Evolutionary conservation across 1,140 invertebrate genomes (phyloP).

Genomic region (Lordiphosa mommai): DNA sequence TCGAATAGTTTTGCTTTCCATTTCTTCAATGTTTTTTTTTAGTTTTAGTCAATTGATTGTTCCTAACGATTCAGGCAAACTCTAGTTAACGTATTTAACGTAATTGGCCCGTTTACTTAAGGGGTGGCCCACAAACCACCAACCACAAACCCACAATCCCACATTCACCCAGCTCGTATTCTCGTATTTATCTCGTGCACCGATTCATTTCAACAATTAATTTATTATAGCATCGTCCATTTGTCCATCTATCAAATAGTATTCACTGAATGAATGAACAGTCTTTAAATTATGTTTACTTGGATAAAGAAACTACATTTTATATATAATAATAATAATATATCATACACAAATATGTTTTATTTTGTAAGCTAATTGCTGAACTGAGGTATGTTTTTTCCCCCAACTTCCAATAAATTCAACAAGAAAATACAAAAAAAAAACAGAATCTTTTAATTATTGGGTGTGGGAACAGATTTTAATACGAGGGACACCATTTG

Average conservation of each 20-base stretch:
- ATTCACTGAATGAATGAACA: constrained; percentile 52
- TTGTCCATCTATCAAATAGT: constrained; percentile 43
- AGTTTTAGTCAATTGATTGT: constrained; percentile 48
- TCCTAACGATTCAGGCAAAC: constrained; percentile 70
- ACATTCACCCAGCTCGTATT: constrained; percentile 35
- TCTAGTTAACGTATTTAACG: constrained; percentile 56
- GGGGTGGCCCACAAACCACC: constrained; percentile 9
- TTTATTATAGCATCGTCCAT: constrained; percentile 51
- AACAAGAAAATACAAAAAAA: constrained; percentile 18
- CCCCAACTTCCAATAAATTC: constrained; percentile 53
- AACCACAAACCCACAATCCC: constrained; percentile 8
- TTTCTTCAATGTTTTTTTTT: constrained; percentile 31
- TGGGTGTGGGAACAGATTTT: no score
- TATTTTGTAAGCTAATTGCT: constrained; percentile 61
- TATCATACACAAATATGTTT: constrained; percentile 4
- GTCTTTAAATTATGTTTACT: constrained; percentile 25
- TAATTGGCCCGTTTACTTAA: constrained; percentile 70
- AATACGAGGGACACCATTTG: no score
- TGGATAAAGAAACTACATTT: background rate
- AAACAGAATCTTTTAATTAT: background rate
- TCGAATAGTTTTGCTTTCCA: constrained; percentile 41
- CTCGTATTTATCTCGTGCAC: constrained; percentile 43
- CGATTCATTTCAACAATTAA: constrained; percentile 54
- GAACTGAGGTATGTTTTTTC: constrained; percentile 65
- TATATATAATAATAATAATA: constrained; percentile 2